Percentiles rank a stretch among this genome's conserved stretches.
Evolutionary conservation across 2,888 invertebrate species (phyloP).

Genomic region (Polyommatus iphigenia): DNA sequence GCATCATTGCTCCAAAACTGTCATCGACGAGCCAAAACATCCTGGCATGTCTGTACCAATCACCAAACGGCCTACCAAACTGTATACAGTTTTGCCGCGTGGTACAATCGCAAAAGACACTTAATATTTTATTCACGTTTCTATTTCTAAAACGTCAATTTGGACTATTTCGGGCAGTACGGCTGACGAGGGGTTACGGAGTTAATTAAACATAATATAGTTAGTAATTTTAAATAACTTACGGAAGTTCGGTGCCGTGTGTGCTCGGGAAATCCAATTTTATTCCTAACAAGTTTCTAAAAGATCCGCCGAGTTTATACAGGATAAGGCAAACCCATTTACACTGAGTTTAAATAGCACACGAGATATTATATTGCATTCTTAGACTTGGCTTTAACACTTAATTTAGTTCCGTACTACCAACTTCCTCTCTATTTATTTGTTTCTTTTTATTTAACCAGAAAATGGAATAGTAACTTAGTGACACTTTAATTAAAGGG

Average conservation of each 20-base stretch:
- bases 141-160: neutral
- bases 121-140: neutral
- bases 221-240: constrained; percentile 26
- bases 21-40: too few relatives aligned
- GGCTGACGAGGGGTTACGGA: neutral
- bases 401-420: neutral
- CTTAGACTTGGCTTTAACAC: constrained; percentile 23
- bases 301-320: constrained; percentile 38
- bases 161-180: neutral
- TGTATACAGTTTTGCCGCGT: too few relatives aligned
- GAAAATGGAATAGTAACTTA: too few relatives aligned
- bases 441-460: too few relatives aligned
- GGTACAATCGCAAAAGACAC: too few relatives aligned
- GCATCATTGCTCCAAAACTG: too few relatives aligned
- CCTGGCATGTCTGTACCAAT: too few relatives aligned
- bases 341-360: constrained; percentile 39
- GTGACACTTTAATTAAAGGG: too few relatives aligned
- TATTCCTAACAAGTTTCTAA: constrained; percentile 41
- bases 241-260: constrained; percentile 28
- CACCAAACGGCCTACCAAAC: too few relatives aligned
- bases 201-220: constrained; percentile 7
- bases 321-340: constrained; percentile 40
- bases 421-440: neutral
- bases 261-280: constrained; percentile 39
- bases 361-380: constrained; percentile 26